phyloP scores from a whole-genome alignment of 1,140 invertebrate species.

The Heliconius eleuchia region DNA sequence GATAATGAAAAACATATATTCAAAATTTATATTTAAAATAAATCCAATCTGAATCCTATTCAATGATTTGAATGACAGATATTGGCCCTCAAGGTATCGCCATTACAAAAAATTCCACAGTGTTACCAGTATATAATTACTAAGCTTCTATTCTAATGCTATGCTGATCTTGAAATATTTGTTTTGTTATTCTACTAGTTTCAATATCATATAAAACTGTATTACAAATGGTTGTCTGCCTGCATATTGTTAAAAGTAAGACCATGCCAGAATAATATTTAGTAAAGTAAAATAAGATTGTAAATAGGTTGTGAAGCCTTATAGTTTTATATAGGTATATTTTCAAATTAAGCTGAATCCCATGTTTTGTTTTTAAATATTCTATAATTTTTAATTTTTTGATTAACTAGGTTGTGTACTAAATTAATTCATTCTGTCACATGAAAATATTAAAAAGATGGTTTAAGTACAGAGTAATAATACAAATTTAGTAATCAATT shows the following conservation, averaged over 20 bases:
- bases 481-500: neutral
- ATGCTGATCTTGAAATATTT: neutral
- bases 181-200: neutral
- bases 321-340: neutral
- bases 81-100: constrained; percentile 42
- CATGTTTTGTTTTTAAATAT: too few relatives aligned
- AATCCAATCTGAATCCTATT: neutral
- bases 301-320: neutral
- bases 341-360: neutral
- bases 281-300: neutral
- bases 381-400: too few relatives aligned
- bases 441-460: neutral
- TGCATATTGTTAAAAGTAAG: neutral
- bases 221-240: neutral
- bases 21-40: neutral
- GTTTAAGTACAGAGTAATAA: neutral
- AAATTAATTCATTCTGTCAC: neutral
- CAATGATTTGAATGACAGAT: neutral
- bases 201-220: neutral
- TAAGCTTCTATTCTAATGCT: neutral
- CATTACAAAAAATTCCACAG: constrained; percentile 45
- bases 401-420: too few relatives aligned
- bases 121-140: constrained; percentile 39
- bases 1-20: neutral
- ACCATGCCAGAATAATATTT: neutral